A percentile compares a stretch with the other conserved stretches of the same genome.
Conservation (phyloP, 2,797 vertebrate species). For the Smutsia temminckii region DNA sequence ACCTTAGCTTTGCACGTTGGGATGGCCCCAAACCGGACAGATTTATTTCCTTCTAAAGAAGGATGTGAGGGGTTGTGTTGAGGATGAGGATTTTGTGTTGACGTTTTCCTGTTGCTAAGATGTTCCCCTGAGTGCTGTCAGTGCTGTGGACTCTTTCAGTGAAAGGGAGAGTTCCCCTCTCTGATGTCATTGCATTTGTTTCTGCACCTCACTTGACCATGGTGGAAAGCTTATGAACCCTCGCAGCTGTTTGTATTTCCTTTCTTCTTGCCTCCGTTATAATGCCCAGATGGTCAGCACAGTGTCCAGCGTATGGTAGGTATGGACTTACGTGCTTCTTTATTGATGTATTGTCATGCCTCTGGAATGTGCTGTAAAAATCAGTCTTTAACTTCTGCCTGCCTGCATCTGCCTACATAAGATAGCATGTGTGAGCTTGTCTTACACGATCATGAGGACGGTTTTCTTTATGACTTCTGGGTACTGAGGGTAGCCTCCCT, state of each 20-base stretch:
- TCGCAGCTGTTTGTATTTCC: neutral
- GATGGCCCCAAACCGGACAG: neutral
- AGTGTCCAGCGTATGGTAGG: neutral
- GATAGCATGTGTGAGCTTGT: slow-evolving; percentile 39
- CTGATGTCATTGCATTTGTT: rapidly evolving
- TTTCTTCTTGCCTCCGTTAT: neutral
- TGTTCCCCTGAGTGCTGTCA: neutral
- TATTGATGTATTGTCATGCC: neutral
- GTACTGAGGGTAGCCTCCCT: neutral
- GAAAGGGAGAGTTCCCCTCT: neutral
- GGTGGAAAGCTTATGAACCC: neutral
- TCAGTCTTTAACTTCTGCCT: neutral
- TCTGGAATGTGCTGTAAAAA: neutral
- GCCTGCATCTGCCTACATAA: neutral
- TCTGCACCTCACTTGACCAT: rapidly evolving
- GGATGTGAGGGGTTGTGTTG: neutral
- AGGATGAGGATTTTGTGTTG: neutral
- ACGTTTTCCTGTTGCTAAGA: neutral
- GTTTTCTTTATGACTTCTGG: neutral
- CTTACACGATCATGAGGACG: neutral
- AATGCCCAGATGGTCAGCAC: neutral
- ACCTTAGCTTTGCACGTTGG: neutral
- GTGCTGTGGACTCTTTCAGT: neutral
- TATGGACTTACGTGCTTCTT: neutral
- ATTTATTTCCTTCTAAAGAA: neutral